phyloP scores from a whole-genome alignment of 2,888 invertebrate genomes.

The Dynastes maya region DNA sequence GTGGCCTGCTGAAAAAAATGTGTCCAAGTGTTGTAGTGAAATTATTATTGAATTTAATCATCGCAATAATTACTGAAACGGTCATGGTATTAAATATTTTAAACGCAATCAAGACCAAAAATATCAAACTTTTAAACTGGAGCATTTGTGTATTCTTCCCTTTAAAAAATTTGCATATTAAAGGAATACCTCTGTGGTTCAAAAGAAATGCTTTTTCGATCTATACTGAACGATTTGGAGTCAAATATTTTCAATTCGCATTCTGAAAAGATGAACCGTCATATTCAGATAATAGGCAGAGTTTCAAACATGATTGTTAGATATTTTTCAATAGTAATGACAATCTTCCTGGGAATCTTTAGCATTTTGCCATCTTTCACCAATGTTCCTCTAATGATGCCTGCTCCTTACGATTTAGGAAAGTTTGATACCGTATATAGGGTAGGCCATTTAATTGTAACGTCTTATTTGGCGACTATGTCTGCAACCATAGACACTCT shows the following conservation, averaged over 20 bases:
- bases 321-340: slow-evolving; percentile 16
- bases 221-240: slow-evolving; percentile 14
- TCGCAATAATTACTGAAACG: not conserved
- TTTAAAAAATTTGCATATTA: slow-evolving; percentile 23
- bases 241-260: slow-evolving; percentile 15
- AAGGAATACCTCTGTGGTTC: not conserved
- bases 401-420: slow-evolving; percentile 12
- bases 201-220: slow-evolving; percentile 3
- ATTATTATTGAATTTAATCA: not conserved
- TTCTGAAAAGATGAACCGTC: not conserved
- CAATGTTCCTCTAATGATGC: slow-evolving; percentile 4
- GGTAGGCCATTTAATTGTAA: slow-evolving; percentile 16
- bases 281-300: slow-evolving; percentile 23
- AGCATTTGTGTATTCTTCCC: slow-evolving; percentile 20
- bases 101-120: slow-evolving; percentile 1
- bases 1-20: not conserved
- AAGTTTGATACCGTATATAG: slow-evolving; percentile 16
- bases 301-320: slow-evolving; percentile 11
- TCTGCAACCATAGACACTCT: slow-evolving; percentile 7
- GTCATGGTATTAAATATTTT: slow-evolving; percentile 4
- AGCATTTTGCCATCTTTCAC: slow-evolving; percentile 19
- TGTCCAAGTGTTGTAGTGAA: not conserved
- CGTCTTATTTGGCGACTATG: not conserved
- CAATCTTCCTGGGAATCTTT: slow-evolving; percentile 2
- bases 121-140: slow-evolving; percentile 32